These are phyloP conservation scores for Zosterops japonicus DNA, from an alignment of 2,113 vertebrate species.

Conservation along the genomic window DNA sequence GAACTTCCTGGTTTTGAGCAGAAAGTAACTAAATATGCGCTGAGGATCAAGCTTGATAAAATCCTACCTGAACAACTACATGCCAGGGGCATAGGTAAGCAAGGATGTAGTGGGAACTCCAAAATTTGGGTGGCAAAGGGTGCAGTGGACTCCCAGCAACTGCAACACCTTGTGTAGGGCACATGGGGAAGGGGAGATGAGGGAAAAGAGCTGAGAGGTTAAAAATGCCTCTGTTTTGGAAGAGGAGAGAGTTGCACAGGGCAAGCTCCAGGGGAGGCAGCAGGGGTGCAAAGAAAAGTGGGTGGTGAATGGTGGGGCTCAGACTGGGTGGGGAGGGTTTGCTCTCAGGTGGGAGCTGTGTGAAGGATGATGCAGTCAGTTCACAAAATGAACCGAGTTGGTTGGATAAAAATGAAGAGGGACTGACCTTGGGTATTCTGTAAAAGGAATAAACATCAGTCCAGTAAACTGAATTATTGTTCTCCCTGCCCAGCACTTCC, in stretches of 20 bases:
- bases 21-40: background rate
- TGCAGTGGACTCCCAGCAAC: background rate
- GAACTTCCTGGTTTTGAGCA: background rate
- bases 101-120: background rate
- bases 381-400: background rate
- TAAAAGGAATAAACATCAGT: background rate
- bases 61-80: background rate
- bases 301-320: background rate
- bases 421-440: background rate
- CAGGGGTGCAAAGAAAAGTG: background rate
- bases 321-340: background rate
- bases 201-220: background rate
- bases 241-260: background rate
- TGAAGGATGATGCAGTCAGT: background rate
- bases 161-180: rapidly evolving
- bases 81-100: background rate
- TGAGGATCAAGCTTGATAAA: background rate
- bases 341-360: background rate
- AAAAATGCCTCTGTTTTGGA: background rate
- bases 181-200: background rate
- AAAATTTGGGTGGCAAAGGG: background rate
- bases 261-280: background rate
- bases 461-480: background rate
- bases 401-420: background rate
- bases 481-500: background rate